Base-by-base conservation (phyloP, 2,797 vertebrate species). In the Novumbra hubbsi region DNA sequence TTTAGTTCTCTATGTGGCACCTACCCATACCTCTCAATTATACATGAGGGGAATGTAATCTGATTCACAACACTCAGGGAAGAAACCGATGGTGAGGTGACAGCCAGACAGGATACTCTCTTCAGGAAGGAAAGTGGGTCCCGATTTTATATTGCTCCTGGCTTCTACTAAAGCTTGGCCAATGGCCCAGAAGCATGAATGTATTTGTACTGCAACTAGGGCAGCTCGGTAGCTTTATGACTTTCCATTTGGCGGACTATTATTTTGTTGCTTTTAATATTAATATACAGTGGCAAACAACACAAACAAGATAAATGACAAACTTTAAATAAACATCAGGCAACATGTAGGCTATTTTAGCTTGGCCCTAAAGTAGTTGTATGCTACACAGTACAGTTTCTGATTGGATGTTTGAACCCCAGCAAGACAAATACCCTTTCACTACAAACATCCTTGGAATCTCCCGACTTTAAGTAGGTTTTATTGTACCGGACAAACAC, bases 1-100 rank as follows among this genome's bases (percentile, higher is more conserved):
- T 89, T 88, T 88, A 83, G 66, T 84, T 91, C 92, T 90, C 91
- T 80, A 81, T 88, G 89, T 88, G 88, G 90, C 88, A 91, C 89
- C 89, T 89, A 76, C 86, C 85, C 77, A 80, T 84, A 85, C 85
- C 90, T 89, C 88, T 93, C 91, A 91, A 93, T 93, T 92, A 93
- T 92, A 85, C 86, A 92, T 92, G 90, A 92, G 88, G 85, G 89
- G 90, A 89, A 91, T 91, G 90, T 91, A 88, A 92, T 91, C 88
- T 89, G 90, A 88, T 90, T 86, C 24, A n/a, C 81, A 2, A 78
- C 19, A 74, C 81, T 83, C 85, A 82, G 84, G 55, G 19, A 90
- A 84, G 87, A 87, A 87, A 86, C 78, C 68, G 86, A 80, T 19
- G 75, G 78, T 45, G 41, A 72, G 72, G 84, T 80, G 88, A 89